Evolutionary conservation across 2,888 invertebrate species (phyloP), one percentile per base, ranked within the genome.

Genomic region (Ophraella communa): DNA sequence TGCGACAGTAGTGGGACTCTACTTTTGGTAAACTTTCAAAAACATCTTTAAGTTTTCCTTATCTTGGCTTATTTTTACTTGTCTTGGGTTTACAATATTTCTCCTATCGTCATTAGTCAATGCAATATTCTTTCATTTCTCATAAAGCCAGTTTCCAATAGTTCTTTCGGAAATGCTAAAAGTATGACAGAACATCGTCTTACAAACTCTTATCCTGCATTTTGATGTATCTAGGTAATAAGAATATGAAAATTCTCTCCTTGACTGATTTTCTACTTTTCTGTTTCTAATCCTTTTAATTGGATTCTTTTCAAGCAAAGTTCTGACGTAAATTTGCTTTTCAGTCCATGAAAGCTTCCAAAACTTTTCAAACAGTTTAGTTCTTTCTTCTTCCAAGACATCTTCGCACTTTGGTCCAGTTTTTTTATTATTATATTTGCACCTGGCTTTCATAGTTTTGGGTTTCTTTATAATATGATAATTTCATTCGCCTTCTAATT

Each of bases 141-240:
- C 42, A 42, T 17, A 10, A 42, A 42, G 42, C 42, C 42, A 42
- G 17, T 42, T 17, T 14, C 42, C 42, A 4, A 42, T 17, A 8
- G 42, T 42, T 42, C 42, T 42, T 42, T 42, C 17, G 14, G 42
- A 17, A 17, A 42, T 42, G 42, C 42, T 18, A 39, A 56, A 56
- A 49, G 47, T 56, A 30, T 51, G 58, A 47, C 49, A 62, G 24
- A 65, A 65, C 62, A 62, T 65, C n/a, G 58, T 58, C 49, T 62
- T 56, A 54, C 57, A 65, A 14, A 65, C 65, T 62, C 44, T 65
- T 27, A 65, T 39, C 14, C 24, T 30, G 42, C 39, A 39, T 33
- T 55, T 39, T 35, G 58, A 17, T 51, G 58, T 59, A 21, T 55
- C 24, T 23, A 62, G 24, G 54, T 23, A 62, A 62, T 62, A 62